phyloP scores from a whole-genome alignment of 1,140 invertebrate genomes.

The Nixonia krombeini region DNA sequence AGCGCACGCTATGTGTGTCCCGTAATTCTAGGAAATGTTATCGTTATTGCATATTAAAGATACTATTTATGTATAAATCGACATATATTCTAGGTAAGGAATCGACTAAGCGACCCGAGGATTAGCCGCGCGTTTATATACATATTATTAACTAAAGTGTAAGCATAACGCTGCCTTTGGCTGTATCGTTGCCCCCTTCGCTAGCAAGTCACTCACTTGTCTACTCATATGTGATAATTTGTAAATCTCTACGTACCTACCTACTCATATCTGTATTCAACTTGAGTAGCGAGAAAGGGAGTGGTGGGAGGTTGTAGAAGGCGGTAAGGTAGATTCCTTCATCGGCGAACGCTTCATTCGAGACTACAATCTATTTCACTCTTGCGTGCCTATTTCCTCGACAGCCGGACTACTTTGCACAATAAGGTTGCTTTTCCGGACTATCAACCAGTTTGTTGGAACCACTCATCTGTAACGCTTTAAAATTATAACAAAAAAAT shows the following conservation, averaged over 20 bases:
- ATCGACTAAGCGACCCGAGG: slow-evolving; percentile 51
- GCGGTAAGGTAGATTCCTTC: slow-evolving; percentile 29
- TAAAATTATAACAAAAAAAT: too few species aligned
- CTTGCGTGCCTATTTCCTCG: slow-evolving; percentile 50
- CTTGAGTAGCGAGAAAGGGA: slow-evolving; percentile 20
- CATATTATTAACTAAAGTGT: too few species aligned
- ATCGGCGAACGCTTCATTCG: slow-evolving; percentile 42
- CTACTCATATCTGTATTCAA: slow-evolving; percentile 54
- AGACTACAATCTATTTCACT: slow-evolving; percentile 42
- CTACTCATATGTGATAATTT: slow-evolving; percentile 71
- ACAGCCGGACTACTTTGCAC: slow-evolving; percentile 17
- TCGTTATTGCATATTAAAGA: slow-evolving; percentile 68
- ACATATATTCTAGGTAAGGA: slow-evolving; percentile 55
- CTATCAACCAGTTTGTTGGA: too few species aligned
- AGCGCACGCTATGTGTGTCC: slow-evolving; percentile 51
- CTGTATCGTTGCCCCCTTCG: slow-evolving; percentile 69
- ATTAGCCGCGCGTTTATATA: slow-evolving; percentile 43
- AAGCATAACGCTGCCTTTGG: slow-evolving; percentile 69
- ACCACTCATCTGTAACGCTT: too few species aligned
- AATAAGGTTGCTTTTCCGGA: too few species aligned
- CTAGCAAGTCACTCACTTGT: slow-evolving; percentile 68
- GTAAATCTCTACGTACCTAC: slow-evolving; percentile 67
- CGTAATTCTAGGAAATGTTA: slow-evolving; percentile 62
- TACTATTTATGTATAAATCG: slow-evolving; percentile 69
- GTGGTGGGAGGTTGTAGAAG: slow-evolving; percentile 16